phyloP scores from a whole-genome alignment of 2,113 vertebrate genomes.

The Oreotrochilus melanogaster region DNA sequence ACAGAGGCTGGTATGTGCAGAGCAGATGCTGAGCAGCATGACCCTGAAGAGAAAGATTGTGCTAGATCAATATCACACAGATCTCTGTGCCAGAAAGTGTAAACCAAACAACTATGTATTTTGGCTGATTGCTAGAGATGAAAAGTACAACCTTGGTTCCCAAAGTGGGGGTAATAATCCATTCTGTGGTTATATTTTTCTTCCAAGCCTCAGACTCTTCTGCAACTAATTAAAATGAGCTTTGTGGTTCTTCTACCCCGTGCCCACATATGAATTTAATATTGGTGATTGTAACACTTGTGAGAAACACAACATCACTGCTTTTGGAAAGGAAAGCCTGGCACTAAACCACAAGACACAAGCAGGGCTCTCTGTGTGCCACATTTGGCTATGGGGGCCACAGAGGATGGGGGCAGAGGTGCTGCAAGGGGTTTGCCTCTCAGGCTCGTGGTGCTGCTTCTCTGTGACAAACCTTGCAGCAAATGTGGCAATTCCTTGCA shows the following conservation, averaged over 20 bases:
- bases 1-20: neutral
- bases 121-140: neutral
- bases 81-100: neutral
- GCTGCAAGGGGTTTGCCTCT: neutral
- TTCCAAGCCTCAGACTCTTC: neutral
- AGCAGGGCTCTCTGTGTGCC: neutral
- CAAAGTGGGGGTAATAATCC: neutral
- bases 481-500: neutral
- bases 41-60: neutral
- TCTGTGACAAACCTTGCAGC: neutral
- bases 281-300: neutral
- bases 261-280: neutral
- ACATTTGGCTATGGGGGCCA: fast-evolving
- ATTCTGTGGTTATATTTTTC: neutral
- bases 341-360: neutral
- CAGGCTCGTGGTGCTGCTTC: neutral
- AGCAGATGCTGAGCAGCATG: neutral
- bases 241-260: neutral
- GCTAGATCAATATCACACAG: neutral
- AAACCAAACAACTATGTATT: neutral
- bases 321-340: neutral
- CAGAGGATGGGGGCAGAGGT: fast-evolving
- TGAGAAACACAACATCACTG: neutral
- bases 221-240: neutral
- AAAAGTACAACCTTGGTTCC: neutral